Base-by-base conservation (phyloP, 2,113 vertebrate genomes). In the Apaloderma vittatum region DNA sequence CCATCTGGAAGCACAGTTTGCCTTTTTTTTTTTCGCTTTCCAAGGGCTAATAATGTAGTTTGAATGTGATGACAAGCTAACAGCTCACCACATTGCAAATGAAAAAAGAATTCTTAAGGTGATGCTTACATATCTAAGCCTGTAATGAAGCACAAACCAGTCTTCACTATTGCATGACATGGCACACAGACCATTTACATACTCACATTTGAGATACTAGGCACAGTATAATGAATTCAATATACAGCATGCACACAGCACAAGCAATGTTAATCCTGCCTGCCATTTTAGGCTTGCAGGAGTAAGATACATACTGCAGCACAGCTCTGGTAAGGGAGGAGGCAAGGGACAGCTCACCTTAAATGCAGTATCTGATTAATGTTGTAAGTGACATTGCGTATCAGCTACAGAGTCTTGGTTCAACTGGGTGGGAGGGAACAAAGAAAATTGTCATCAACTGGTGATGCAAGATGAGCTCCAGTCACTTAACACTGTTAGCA, bases 281-380 rank as follows among this genome's bases (percentile, higher is more conserved):
- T 99, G 98, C 98, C 98, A 98, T 98, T 98, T 98, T 98, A 98
- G 93, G 96, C 96, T 98, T 94, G 91, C 97, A 97, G 97, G 86
- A 97, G 97, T 96, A 92, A 97, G 97, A 97, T 96, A 97, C 97
- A 98, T 97, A 83, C 96, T 97, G 96, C 98, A 98, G 97, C 97
- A 97, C 97, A 96, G 97, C 97, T 79, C 97, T 96, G 85, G 96
- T 82, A 95, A 97, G 96, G 97, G 97, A 97, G 97, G 97, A 98
- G 97, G 98, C 97, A 98, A 96, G 97, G 98, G 97, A 98, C 96
- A 92, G 98, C 98, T 98, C 98, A 99, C 98, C 97, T 97, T 98
- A 98, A 98, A 98, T 97, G 98, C 98, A 98, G 98, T 98, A 98
- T 98, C 98, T 98, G 99, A 99, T 98, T 99, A 99, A 99, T 98